Evolutionary conservation across 2,888 invertebrate species (phyloP).

Genomic region (Hecatera dysodea): DNA sequence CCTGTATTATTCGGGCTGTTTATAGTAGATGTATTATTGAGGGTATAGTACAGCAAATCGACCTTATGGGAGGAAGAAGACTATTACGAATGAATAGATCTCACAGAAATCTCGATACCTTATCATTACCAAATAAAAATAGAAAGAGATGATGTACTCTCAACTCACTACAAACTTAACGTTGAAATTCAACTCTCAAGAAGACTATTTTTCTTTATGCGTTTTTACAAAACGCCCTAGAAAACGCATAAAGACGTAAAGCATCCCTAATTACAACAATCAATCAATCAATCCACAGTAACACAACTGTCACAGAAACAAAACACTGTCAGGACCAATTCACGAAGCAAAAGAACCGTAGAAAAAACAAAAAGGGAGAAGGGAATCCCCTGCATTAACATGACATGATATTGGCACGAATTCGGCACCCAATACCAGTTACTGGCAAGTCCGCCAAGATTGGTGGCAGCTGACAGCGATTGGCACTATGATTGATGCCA

Average conservation of each 20-base stretch:
- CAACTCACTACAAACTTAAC: neutral
- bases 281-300: constrained; percentile 22
- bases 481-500: constrained; percentile 77
- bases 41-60: neutral
- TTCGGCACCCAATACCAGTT: constrained; percentile 63
- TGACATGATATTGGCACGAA: constrained; percentile 71
- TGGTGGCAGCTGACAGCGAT: constrained; percentile 76
- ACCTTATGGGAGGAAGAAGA: neutral
- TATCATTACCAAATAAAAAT: neutral
- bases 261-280: constrained; percentile 10
- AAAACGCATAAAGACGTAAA: neutral
- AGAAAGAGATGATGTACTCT: neutral
- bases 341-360: constrained; percentile 31
- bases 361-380: constrained; percentile 40
- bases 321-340: constrained; percentile 33
- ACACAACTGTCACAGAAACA: constrained; percentile 28
- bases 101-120: neutral
- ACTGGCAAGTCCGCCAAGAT: constrained; percentile 66
- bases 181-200: neutral
- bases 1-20: constrained; percentile 13
- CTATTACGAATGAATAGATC: neutral
- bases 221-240: neutral
- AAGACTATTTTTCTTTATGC: neutral
- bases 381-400: constrained; percentile 58
- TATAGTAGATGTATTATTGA: neutral